phyloP scores from a whole-genome alignment of 2,888 invertebrate genomes.

The Drosophila nigricruria region DNA sequence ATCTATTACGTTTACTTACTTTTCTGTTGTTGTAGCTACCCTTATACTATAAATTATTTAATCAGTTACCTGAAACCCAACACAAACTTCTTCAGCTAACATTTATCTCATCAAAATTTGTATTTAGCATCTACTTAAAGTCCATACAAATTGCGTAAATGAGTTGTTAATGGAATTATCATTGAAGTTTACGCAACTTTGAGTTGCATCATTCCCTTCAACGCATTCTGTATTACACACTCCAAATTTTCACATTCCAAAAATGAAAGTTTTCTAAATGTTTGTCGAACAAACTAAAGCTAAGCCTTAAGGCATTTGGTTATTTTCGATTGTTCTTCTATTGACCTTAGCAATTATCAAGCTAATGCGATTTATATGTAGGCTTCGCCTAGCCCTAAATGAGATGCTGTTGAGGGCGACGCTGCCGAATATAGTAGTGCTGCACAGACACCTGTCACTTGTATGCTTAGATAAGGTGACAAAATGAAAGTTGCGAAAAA shows the following conservation, averaged over 20 bases:
- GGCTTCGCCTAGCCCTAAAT: slow-evolving; percentile 28
- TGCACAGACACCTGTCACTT: slow-evolving; percentile 37
- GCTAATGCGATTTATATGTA: slow-evolving; percentile 60
- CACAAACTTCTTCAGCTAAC: background rate
- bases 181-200: slow-evolving; percentile 34
- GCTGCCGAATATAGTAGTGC: slow-evolving; percentile 24
- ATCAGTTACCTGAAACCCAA: background rate
- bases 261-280: slow-evolving; percentile 67
- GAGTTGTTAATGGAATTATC: slow-evolving; percentile 48
- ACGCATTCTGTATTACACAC: slow-evolving; percentile 48
- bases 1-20: too few species aligned
- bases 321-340: slow-evolving; percentile 20
- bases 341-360: slow-evolving; percentile 60
- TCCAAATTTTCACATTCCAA: slow-evolving; percentile 14
- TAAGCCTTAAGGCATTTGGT: slow-evolving; percentile 10
- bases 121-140: slow-evolving; percentile 29
- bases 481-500: slow-evolving; percentile 72
- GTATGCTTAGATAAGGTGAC: slow-evolving; percentile 41
- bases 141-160: slow-evolving; percentile 19
- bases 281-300: slow-evolving; percentile 43
- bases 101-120: background rate
- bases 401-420: slow-evolving; percentile 16
- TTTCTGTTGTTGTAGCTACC: too few species aligned
- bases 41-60: too few species aligned
- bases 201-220: slow-evolving; percentile 56